Percentiles rank a stretch among this genome's conserved stretches.
These are phyloP conservation scores for Leguminivora glycinivorella DNA, from an alignment of 1,140 invertebrate genomes.

Conservation along the genomic window DNA sequence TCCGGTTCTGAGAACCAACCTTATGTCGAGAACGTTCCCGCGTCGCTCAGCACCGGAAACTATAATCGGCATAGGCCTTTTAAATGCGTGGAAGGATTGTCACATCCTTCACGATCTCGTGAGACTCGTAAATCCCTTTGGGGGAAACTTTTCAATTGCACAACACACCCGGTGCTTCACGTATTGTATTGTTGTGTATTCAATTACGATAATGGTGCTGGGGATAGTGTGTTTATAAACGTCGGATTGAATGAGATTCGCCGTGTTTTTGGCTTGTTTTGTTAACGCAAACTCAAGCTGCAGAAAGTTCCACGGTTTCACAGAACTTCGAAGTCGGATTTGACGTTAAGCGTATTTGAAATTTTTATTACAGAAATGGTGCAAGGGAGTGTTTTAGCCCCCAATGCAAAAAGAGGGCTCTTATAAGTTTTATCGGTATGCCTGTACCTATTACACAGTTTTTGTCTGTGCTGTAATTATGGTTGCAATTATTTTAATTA, in stretches of 20 bases:
- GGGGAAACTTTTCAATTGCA: constrained; percentile 26
- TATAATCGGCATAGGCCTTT: constrained; percentile 58
- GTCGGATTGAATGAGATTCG: constrained; percentile 14
- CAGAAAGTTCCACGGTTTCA: background rate
- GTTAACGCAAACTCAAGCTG: background rate
- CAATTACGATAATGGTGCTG: constrained; percentile 33
- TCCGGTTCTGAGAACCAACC: constrained; percentile 54
- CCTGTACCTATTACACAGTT: too few species aligned
- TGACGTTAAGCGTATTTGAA: too few species aligned
- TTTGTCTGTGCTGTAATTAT: too few species aligned
- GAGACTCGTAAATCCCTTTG: constrained; percentile 26
- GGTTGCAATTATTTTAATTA: too few species aligned
- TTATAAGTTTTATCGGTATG: too few species aligned
- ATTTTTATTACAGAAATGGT: background rate
- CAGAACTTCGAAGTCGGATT: background rate
- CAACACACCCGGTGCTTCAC: constrained; percentile 32
- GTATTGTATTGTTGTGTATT: constrained; percentile 37
- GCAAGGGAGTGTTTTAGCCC: background rate
- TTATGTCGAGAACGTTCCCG: constrained; percentile 43
- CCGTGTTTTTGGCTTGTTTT: constrained; percentile 30
- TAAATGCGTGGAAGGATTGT: constrained; percentile 42
- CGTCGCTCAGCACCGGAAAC: constrained; percentile 60
- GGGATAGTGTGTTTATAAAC: constrained; percentile 21
- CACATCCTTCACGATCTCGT: constrained; percentile 39
- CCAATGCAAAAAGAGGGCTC: too few species aligned